A percentile compares a stretch with the other conserved stretches of the same genome.
phyloP scores from a whole-genome alignment of 2,113 vertebrate genomes.

The Castor canadensis region DNA sequence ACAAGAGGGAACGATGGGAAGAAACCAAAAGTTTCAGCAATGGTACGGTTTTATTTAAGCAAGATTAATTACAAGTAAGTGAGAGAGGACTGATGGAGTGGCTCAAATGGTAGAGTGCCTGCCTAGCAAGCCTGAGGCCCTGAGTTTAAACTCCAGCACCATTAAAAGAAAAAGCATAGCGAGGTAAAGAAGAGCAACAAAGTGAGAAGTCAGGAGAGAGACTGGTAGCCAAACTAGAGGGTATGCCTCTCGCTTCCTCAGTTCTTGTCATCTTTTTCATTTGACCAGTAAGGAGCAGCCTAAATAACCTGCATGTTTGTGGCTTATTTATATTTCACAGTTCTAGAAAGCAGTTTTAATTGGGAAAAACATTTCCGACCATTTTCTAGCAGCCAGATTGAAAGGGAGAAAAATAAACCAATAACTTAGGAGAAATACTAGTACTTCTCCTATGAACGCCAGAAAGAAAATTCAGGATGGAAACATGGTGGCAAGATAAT shows the following conservation, averaged over 20 bases:
- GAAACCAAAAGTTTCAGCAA: neutral
- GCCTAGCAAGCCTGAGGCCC: no score
- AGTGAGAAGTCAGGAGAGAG: neutral
- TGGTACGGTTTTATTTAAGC: neutral
- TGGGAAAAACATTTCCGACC: neutral
- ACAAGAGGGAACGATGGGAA: neutral
- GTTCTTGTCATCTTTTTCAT: neutral
- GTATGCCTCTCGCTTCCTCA: no score
- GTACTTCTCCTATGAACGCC: neutral
- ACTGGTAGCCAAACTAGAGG: no score
- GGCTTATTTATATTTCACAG: neutral
- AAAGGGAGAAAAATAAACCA: neutral
- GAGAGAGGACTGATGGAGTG: no score
- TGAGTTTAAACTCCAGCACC: no score
- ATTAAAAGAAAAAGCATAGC: no score
- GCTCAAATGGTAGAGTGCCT: no score
- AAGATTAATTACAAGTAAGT: neutral
- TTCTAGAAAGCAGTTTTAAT: neutral
- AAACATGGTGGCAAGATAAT: neutral
- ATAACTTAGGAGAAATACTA: neutral
- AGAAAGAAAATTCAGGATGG: neutral
- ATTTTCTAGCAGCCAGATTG: neutral
- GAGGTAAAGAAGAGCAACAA: neutral
- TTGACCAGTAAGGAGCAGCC: neutral
- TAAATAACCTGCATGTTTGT: neutral